Percentiles rank a stretch among this genome's conserved stretches.
These are phyloP conservation scores for Melanerpes formicivorus DNA, from an alignment of 2,113 vertebrate genomes.

Conservation along the genomic window DNA sequence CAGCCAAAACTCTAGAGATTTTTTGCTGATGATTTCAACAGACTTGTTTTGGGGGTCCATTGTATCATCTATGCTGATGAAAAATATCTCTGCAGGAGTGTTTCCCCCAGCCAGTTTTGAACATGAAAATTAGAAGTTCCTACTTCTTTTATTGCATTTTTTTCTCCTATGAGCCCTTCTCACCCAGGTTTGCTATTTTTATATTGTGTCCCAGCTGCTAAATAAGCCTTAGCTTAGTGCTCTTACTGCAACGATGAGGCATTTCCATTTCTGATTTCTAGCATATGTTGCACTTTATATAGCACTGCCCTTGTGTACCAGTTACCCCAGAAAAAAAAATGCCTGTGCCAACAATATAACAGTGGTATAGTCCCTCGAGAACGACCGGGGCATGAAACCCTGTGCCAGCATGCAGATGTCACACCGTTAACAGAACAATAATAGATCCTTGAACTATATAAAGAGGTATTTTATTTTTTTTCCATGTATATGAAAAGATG, in stretches of 20 bases:
- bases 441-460: neutral
- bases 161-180: neutral
- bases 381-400: neutral
- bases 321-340: constrained; percentile 35
- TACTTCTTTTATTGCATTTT: constrained; percentile 39
- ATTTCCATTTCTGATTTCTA: constrained; percentile 66
- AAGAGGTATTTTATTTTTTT: neutral
- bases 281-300: constrained; percentile 64
- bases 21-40: constrained; percentile 22
- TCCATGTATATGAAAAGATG: neutral
- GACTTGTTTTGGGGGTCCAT: neutral
- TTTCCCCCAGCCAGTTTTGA: constrained; percentile 25
- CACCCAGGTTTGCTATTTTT: constrained; percentile 65
- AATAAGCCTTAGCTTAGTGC: constrained; percentile 59
- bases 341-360: constrained; percentile 38
- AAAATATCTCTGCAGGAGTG: neutral
- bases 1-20: constrained; percentile 33
- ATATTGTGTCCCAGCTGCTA: constrained; percentile 65
- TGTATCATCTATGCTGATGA: constrained; percentile 34
- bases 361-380: neutral
- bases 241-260: constrained; percentile 45
- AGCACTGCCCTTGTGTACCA: constrained; percentile 52
- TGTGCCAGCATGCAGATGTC: constrained; percentile 13
- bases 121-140: constrained; percentile 36
- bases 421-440: neutral